Evolutionary conservation across 2,888 invertebrate genomes (phyloP), one percentile per base, ranked within the genome.

Genomic region (Cybosia mesomella): DNA sequence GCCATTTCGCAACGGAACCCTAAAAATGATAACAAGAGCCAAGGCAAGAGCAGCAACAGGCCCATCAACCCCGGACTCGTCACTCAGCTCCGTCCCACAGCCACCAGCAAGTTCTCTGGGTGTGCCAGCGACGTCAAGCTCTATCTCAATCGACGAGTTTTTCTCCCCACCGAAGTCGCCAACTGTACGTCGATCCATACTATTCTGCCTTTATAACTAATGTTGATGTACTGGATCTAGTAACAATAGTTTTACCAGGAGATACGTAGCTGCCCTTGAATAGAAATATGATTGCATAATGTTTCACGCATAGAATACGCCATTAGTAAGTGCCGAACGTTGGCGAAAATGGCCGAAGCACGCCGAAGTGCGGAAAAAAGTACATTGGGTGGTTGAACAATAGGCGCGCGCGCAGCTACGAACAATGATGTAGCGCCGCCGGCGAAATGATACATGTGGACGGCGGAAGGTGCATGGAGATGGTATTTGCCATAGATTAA

Each of bases 281-380:
- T 76, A 76, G 69, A 76, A 76, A 79, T 76, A 77, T 77, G 79
- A 81, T 80, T 79, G 79, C 77, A 75, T 74, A 80, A 82, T 74
- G 73, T 74, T 74, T 58, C 74, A 80, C 74, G 74, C 76, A 80
- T 77, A 83, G 80, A 83, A 83, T 83, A 76, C 77, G 77, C 81
- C 72, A 82, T 82, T 83, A 82, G 80, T 76, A 73, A 76, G 75
- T 79, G 78, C 77, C 73, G 78, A 70, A 67, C 64, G 60, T 55
- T 64, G 57, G 53, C 64, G 70, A 34, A 67, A 57, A 64, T 15
- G 43, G 55, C 57, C 67, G 77, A 76, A 72, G 74, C 54, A 49
- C 59, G 77, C 76, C 71, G 80, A 87, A 83, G 87, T 89, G 87
- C 86, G 82, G 85, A 88, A 87, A n/a, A 86, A 87, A 81, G 70